Evolutionary conservation across 2,113 vertebrate species (phyloP).

Genomic region (Himantopus leucocephalus): DNA sequence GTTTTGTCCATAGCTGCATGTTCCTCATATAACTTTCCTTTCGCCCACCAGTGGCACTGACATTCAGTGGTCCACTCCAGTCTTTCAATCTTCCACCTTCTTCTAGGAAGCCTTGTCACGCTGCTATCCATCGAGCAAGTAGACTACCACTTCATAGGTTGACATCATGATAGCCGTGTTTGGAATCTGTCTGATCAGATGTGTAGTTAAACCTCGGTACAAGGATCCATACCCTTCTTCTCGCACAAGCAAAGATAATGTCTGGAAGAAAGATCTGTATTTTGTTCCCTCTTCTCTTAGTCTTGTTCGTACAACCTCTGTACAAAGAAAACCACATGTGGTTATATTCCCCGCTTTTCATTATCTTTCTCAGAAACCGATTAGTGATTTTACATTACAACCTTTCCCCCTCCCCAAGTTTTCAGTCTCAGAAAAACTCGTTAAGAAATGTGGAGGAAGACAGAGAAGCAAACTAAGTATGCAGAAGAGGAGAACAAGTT

Average conservation of each 20-base stretch:
- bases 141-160: conserved; percentile 96
- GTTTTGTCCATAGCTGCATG: conserved; percentile 50
- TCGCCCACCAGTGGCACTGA: conserved; percentile 45
- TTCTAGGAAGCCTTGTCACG: background rate
- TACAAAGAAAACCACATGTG: conserved; percentile 13
- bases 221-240: conserved; percentile 95
- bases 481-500: background rate
- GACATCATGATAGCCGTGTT: conserved; percentile 99
- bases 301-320: conserved; percentile 97
- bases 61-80: conserved; percentile 73
- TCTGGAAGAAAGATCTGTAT: conserved; percentile 96
- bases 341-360: background rate
- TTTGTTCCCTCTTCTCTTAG: conserved; percentile 98
- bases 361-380: background rate
- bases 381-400: background rate
- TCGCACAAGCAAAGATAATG: conserved; percentile 84
- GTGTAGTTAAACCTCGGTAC: conserved; percentile 94
- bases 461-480: background rate
- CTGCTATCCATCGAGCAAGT: conserved; percentile 90
- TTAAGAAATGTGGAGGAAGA: background rate
- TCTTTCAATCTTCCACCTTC: conserved; percentile 78
- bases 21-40: conserved; percentile 48
- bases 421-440: background rate
- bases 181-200: conserved; percentile 96
- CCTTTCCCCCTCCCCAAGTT: background rate